phyloP scores from a whole-genome alignment of 2,113 vertebrate species.

The Lagopus muta region DNA sequence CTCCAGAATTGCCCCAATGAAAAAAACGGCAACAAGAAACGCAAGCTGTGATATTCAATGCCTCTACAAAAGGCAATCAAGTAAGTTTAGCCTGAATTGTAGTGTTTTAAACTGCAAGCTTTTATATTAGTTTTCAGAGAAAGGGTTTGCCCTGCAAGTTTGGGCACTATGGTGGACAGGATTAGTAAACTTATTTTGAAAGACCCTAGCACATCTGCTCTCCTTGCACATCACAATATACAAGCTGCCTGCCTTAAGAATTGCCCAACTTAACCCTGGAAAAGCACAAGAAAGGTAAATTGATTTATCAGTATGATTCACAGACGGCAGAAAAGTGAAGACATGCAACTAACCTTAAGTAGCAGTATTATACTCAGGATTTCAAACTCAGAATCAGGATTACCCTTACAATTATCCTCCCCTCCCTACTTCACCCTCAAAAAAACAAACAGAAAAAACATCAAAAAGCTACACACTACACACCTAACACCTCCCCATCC shows the following conservation, averaged over 20 bases:
- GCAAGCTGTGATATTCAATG: not conserved
- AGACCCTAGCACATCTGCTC: not conserved
- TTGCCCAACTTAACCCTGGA: not conserved
- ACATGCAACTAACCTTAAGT: not conserved
- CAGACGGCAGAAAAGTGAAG: not conserved
- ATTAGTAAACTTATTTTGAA: not conserved
- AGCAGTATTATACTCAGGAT: not conserved
- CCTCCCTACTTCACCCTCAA: not conserved
- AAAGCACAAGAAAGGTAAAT: not conserved
- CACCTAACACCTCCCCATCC: not conserved
- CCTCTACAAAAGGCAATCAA: not conserved
- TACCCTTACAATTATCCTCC: not conserved
- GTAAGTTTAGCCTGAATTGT: not conserved
- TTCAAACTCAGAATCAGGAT: not conserved
- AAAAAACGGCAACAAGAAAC: not conserved
- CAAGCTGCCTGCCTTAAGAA: not conserved
- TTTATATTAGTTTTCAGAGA: not conserved
- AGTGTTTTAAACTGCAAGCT: not conserved
- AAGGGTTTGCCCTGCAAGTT: not conserved
- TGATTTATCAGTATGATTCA: not conserved
- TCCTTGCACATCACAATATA: not conserved
- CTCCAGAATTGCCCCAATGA: not conserved
- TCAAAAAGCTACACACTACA: not conserved
- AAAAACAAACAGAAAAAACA: not conserved
- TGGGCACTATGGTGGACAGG: not conserved